Evolutionary conservation across 30 jellyfish, hydroid and myxozoan genomes (phyloP).

Genomic region (Cassiopea andromeda): DNA sequence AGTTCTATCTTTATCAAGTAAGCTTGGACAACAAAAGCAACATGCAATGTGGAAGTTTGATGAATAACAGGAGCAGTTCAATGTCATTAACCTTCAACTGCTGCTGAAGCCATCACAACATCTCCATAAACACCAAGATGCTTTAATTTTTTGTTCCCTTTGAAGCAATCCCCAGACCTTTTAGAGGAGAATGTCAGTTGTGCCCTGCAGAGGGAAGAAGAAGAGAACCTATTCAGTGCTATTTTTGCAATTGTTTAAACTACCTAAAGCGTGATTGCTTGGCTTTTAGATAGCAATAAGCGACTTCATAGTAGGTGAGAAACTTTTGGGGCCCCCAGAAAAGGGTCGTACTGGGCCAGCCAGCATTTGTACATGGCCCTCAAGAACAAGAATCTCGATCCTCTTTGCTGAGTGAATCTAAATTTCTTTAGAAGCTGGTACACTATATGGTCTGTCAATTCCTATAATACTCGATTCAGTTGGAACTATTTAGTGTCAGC

Average conservation of each 20-base stretch:
- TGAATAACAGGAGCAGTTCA: slow-evolving; percentile 31
- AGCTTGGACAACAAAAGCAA: slow-evolving; percentile 34
- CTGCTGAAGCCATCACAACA: not conserved
- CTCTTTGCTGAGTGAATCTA: too few species aligned
- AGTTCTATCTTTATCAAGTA: slow-evolving; percentile 18
- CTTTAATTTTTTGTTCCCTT: too few species aligned
- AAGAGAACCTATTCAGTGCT: slow-evolving; percentile 10
- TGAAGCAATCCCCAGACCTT: not conserved
- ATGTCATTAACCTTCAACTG: not conserved
- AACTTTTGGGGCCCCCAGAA: slow-evolving; percentile 42
- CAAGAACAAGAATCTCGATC: too few species aligned
- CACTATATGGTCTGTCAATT: too few species aligned
- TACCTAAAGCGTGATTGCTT: slow-evolving; percentile 19
- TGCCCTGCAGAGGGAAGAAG: slow-evolving; percentile 27
- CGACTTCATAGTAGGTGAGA: slow-evolving; percentile 14
- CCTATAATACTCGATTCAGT: too few species aligned
- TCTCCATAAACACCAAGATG: not conserved
- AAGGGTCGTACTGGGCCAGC: not conserved
- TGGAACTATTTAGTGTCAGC: too few species aligned
- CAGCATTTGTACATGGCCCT: too few species aligned
- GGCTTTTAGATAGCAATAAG: slow-evolving; percentile 31
- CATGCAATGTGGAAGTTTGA: slow-evolving; percentile 20
- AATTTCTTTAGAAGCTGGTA: too few species aligned
- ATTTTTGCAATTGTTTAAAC: slow-evolving; percentile 23
- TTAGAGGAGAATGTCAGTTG: slow-evolving; percentile 10